Evolutionary conservation across 2,113 vertebrate genomes (phyloP).

Genomic region (Irena cyanogastra): DNA sequence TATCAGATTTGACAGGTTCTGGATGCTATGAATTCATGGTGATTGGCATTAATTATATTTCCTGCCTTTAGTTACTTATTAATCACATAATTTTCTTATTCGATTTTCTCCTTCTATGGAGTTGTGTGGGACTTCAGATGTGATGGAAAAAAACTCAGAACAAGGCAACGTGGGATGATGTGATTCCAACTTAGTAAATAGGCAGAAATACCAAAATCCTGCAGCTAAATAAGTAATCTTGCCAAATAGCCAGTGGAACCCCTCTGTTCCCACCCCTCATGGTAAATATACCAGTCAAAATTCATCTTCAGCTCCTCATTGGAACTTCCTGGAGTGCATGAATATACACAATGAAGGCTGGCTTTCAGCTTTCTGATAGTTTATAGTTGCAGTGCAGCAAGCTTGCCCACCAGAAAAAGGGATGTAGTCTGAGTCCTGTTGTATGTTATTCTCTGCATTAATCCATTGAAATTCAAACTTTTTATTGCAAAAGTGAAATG

Average conservation of each 20-base stretch:
- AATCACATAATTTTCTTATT: neutral
- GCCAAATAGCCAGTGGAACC: neutral
- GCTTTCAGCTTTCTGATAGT: neutral
- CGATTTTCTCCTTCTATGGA: neutral
- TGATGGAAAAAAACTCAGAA: neutral
- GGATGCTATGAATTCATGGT: conserved; percentile 11
- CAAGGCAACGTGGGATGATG: neutral
- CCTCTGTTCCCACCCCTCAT: neutral
- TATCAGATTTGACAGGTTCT: conserved; percentile 43
- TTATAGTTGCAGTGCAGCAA: neutral
- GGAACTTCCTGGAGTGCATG: neutral
- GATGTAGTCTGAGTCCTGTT: neutral
- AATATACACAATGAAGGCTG: neutral
- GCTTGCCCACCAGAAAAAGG: neutral
- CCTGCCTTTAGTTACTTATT: conserved; percentile 27
- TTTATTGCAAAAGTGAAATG: neutral
- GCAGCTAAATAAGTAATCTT: neutral
- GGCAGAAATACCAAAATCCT: neutral
- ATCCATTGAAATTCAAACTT: neutral
- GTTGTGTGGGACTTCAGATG: conserved; percentile 17
- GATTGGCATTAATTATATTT: conserved; percentile 63
- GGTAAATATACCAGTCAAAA: neutral
- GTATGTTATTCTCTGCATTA: neutral
- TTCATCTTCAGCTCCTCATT: neutral
- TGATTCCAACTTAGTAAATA: neutral